Percentiles rank a stretch among this genome's conserved stretches.
Conservation (phyloP, 2,797 vertebrate species). For the Artibeus lituratus region DNA sequence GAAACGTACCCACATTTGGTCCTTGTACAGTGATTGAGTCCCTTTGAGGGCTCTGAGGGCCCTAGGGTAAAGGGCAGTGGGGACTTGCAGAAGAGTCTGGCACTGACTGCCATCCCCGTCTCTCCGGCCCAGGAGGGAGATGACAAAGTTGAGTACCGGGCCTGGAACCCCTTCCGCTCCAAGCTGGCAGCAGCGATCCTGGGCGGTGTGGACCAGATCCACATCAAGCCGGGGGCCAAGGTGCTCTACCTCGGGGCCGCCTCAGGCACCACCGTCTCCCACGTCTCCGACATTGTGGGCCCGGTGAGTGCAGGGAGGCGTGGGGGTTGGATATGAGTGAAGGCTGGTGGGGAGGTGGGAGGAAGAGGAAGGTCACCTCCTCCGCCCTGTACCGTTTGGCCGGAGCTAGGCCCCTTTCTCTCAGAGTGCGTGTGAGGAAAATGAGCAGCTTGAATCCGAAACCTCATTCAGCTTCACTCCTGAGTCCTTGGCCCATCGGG, state of each 20-base stretch:
- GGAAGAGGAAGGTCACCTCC: not conserved
- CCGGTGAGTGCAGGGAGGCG: constrained; percentile 83
- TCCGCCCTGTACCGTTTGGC: not conserved
- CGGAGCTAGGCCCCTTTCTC: not conserved
- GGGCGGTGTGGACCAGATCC: constrained; percentile 94
- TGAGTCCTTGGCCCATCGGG: not conserved
- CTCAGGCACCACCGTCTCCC: constrained; percentile 94
- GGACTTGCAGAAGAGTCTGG: not conserved
- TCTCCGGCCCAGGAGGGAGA: constrained; percentile 87
- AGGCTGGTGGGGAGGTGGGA: not conserved
- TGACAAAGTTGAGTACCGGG: constrained; percentile 91
- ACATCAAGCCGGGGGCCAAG: constrained; percentile 91
- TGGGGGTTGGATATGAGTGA: too few species aligned
- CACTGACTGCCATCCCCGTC: not conserved
- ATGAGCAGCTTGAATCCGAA: not conserved
- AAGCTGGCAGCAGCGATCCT: constrained; percentile 94
- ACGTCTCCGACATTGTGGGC: constrained; percentile 94
- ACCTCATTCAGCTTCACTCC: not conserved
- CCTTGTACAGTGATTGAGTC: not conserved
- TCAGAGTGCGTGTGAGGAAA: not conserved
- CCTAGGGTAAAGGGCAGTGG: not conserved
- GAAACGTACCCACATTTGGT: not conserved
- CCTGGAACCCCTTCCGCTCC: constrained; percentile 95
- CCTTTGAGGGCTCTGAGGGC: not conserved
- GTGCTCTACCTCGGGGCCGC: constrained; percentile 95